Percentiles rank a stretch among this genome's conserved stretches.
phyloP scores from a whole-genome alignment of 2,888 invertebrate genomes.

The Lissonota sp. region DNA sequence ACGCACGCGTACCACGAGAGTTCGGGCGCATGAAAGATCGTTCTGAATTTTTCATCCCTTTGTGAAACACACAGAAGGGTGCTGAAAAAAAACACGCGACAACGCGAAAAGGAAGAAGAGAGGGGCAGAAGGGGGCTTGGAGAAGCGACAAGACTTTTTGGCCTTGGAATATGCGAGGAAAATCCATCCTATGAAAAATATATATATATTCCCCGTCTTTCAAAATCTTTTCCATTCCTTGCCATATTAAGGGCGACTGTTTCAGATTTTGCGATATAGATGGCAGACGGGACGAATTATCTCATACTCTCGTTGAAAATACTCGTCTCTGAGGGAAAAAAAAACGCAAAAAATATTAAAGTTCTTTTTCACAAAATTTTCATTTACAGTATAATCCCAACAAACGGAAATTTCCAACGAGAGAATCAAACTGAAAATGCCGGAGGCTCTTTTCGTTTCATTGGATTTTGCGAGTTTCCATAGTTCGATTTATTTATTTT shows the following conservation, averaged over 20 bases:
- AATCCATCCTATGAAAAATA: conserved; percentile 49
- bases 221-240: conserved; percentile 17
- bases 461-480: too few species aligned
- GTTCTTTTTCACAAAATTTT: not conserved
- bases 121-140: not conserved
- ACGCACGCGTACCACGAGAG: conserved; percentile 14
- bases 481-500: too few species aligned
- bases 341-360: not conserved
- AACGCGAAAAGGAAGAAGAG: not conserved
- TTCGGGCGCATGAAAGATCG: conserved; percentile 47
- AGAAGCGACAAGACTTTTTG: conserved; percentile 10
- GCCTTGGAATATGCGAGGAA: conserved; percentile 12
- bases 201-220: conserved; percentile 24
- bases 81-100: conserved; percentile 18
- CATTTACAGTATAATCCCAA: not conserved
- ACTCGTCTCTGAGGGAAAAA: not conserved
- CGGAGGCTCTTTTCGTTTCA: too few species aligned
- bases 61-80: conserved; percentile 37
- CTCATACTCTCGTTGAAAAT: not conserved
- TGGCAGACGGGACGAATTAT: not conserved
- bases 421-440: too few species aligned
- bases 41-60: conserved; percentile 62
- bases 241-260: not conserved
- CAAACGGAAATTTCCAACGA: too few species aligned
- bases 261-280: not conserved